phyloP scores from a whole-genome alignment of 2,113 vertebrate genomes.

The Mohoua ochrocephala region DNA sequence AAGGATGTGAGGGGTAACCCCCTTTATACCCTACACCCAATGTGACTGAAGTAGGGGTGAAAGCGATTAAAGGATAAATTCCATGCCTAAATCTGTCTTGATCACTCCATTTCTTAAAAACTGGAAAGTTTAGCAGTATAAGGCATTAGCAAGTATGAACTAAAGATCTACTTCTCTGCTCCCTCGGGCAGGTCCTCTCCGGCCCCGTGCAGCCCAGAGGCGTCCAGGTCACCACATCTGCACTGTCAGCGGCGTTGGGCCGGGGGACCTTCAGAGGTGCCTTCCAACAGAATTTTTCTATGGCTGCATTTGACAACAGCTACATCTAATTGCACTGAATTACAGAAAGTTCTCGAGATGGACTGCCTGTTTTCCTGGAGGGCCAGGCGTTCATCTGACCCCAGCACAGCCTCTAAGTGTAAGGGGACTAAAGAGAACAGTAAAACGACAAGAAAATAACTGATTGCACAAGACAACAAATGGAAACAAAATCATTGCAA shows the following conservation, averaged over 20 bases:
- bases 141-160: neutral
- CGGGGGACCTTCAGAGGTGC: neutral
- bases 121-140: neutral
- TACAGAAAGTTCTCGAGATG: neutral
- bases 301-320: neutral
- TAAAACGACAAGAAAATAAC: neutral
- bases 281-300: neutral
- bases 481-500: neutral
- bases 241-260: neutral
- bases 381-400: neutral
- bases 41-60: accelerated
- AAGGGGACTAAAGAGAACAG: neutral
- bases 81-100: neutral
- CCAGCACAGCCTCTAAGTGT: neutral
- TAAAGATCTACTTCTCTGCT: neutral
- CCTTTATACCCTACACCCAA: neutral
- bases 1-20: neutral
- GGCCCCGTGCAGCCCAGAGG: neutral
- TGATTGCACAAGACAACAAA: neutral
- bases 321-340: neutral
- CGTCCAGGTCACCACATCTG: neutral
- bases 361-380: neutral
- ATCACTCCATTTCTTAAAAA: neutral
- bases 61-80: neutral
- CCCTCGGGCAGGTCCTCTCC: neutral